Percentiles rank a stretch among this genome's conserved stretches.
These are phyloP conservation scores for Mythimna ferrago DNA, from an alignment of 2,888 invertebrate genomes.

Conservation along the genomic window DNA sequence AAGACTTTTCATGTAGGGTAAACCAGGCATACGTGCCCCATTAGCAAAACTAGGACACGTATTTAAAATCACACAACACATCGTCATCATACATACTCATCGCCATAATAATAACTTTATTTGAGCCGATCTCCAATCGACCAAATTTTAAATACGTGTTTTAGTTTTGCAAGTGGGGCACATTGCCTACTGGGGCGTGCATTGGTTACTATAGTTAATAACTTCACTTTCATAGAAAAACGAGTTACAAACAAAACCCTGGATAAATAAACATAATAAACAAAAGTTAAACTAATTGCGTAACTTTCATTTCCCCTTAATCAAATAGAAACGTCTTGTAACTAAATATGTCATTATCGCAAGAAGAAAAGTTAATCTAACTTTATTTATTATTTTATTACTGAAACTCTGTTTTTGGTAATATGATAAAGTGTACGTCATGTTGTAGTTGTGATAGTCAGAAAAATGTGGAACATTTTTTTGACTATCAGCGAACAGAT, in stretches of 20 bases:
- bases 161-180: too few species aligned
- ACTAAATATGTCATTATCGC: conserved; percentile 50
- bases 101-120: too few species aligned
- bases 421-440: conserved; percentile 23
- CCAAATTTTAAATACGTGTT: too few species aligned
- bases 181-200: too few species aligned
- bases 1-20: too few species aligned
- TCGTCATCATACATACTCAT: too few species aligned
- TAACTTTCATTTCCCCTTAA: conserved; percentile 44
- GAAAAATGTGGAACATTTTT: not conserved
- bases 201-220: too few species aligned
- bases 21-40: too few species aligned
- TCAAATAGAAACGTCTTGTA: conserved; percentile 51
- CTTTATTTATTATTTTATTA: conserved; percentile 53
- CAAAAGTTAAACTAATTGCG: conserved; percentile 38
- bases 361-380: conserved; percentile 52
- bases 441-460: not conserved
- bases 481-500: too few species aligned
- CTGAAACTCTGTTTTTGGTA: conserved; percentile 44
- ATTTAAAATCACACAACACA: too few species aligned
- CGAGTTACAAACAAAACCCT: not conserved
- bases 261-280: conserved; percentile 29
- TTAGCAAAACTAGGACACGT: too few species aligned
- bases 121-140: too few species aligned
- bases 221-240: not conserved